A percentile compares a stretch with the other conserved stretches of the same genome.
Conservation (phyloP, 1,140 invertebrate genomes). For the Drosophila persimilis region DNA sequence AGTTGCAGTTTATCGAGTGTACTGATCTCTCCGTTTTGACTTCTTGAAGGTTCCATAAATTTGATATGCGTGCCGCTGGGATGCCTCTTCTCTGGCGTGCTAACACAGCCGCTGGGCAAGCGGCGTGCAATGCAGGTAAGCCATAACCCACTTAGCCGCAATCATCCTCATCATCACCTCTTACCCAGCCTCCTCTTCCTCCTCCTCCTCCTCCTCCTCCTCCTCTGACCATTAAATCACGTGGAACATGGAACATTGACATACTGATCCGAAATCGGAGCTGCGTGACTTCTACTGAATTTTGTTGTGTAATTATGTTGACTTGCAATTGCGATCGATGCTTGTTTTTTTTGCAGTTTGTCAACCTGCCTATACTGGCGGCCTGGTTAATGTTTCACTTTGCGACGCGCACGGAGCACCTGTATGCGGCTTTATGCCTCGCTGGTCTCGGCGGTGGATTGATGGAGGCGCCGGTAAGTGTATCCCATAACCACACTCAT, state of each 20-base stretch:
- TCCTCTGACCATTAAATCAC: slow-evolving; percentile 24
- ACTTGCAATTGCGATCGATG: slow-evolving; percentile 23
- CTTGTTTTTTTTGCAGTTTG: slow-evolving; percentile 59
- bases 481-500: slow-evolving; percentile 25
- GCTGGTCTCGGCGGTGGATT: slow-evolving; percentile 89
- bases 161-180: slow-evolving; percentile 33
- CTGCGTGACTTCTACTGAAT: slow-evolving; percentile 46
- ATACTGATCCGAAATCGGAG: slow-evolving; percentile 56
- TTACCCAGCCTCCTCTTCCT: slow-evolving; percentile 10
- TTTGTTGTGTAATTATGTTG: slow-evolving; percentile 60
- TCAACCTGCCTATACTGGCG: slow-evolving; percentile 88
- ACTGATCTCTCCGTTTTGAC: background rate
- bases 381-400: slow-evolving; percentile 89
- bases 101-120: slow-evolving; percentile 88
- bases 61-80: slow-evolving; percentile 90
- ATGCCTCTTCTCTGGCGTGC: slow-evolving; percentile 87
- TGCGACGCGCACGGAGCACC: slow-evolving; percentile 84
- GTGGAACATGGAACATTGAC: slow-evolving; percentile 50
- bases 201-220: background rate
- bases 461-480: slow-evolving; percentile 89
- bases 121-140: slow-evolving; percentile 88
- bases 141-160: slow-evolving; percentile 34
- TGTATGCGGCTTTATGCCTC: slow-evolving; percentile 87
- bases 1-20: background rate
- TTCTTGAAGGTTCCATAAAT: slow-evolving; percentile 88